Evolutionary conservation across 2,797 vertebrate species (phyloP), one percentile per base, ranked within the genome.

Genomic region (Pampus argenteus): DNA sequence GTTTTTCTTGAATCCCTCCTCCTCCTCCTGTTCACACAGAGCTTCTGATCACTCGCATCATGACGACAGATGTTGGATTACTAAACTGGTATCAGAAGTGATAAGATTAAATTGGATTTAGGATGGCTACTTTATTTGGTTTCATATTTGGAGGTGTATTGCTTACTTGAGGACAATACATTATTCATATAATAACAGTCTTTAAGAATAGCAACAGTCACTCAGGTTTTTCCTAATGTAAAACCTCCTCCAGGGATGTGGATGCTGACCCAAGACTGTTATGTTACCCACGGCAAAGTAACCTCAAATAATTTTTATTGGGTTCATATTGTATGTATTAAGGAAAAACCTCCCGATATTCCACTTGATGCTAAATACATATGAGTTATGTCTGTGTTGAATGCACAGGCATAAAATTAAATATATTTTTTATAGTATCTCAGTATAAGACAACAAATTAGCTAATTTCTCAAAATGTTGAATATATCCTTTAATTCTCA

Each of bases 61-160:
- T 60, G 55, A 20, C n/a, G 26, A 49, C 36, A 50, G 9, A 64
- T 68, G 62, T 22, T 62, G 51, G 34, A 15, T 20, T 50, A 8
- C 7, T 40, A 29, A 7, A 58, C n/a, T 42, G 20, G 31, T 20
- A 45, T 18, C n/a, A 68, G 4, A 26, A 68, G 26, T 18, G 34
- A 75, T 18, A 20, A 25, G 11, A 65, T 50, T 64, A 63, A 15
- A 71, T 31, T 9, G 65, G 29, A 57, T 56, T 38, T 34, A 26
- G 7, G 5, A 22, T 64, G 25, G 20, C 8, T 15, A 18, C 5
- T 28, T 31, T 18, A 3, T 38, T 38, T 10, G 1, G 8, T 36
- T 45, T 15, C 7, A 34, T 45, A 34, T 54, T 17, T 18, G 1
- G 18, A 34, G 5, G 13, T 29, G 20, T n/a, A 55, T 25, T 9